Evolutionary conservation across 2,888 invertebrate genomes (phyloP), one percentile per base, ranked within the genome.

Genomic region (Tuberolachnus salignus): DNA sequence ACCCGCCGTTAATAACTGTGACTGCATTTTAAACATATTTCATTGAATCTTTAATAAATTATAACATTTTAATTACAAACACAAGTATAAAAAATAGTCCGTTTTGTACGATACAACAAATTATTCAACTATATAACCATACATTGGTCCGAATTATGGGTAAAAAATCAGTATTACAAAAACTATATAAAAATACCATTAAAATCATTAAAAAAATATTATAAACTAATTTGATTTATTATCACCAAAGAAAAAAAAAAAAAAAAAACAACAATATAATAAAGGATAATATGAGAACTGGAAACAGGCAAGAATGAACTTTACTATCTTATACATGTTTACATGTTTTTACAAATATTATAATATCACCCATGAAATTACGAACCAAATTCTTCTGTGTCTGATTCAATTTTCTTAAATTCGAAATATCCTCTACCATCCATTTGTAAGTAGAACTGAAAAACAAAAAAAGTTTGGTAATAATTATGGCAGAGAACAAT

Each of bases 381-480:
- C 83, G 98, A 98, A 53, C 98, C 98, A 85, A 97, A 98, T 86
- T 96, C 94, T 84, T 92, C 91, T 1, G 95, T 95, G 82, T 92
- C 91, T 81, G 90, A 89, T 84, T 95, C 94, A 83, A 98, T 98
- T 73, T 89, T 89, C 80, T 90, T 92, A 86, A 95, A 98, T 82
- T 92, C 92, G 86, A 92, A 98, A 3, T 90, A 88, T 70, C 98
- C 98, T 83, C 96, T 89, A 0, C 98, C 98, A 87, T 98, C 98
- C 91, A 98, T 95, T 85, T 95, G 94, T 80, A 98, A 88, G 84
- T 93, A 97, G 86, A 92, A 97, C 89, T 91, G 85, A 53, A 86
- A 86, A 75, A 80, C 11, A 21, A 73, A 4, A 26, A 46, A 42
- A 21, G 44, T 53, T 23, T 46, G 9, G 19, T 19, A 34, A 55